phyloP scores from a whole-genome alignment of 2,797 vertebrate genomes.

The Dendrocincla tyrannina region DNA sequence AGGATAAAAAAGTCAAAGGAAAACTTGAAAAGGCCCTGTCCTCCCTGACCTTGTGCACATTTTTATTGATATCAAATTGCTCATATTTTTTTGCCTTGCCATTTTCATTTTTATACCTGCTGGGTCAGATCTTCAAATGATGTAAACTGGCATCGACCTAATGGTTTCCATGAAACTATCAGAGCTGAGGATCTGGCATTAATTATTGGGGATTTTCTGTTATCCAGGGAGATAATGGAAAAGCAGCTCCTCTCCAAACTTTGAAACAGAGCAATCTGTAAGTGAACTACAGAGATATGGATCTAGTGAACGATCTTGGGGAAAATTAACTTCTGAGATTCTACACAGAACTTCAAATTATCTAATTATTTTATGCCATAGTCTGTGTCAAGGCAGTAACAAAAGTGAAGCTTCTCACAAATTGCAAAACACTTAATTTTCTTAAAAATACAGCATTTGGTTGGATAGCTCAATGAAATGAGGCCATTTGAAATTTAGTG shows the following conservation, averaged over 20 bases:
- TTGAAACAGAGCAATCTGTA: background rate
- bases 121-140: constrained; percentile 38
- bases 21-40: constrained; percentile 41
- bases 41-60: constrained; percentile 27
- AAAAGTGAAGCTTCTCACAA: background rate
- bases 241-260: background rate
- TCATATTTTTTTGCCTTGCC: constrained; percentile 42
- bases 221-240: constrained; percentile 17
- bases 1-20: background rate
- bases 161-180: constrained; percentile 39
- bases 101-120: constrained; percentile 42
- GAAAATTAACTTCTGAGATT: constrained; percentile 16
- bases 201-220: constrained; percentile 41
- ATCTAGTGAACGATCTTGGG: background rate
- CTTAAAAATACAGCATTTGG: constrained; percentile 27
- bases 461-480: background rate
- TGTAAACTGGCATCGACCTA: constrained; percentile 18
- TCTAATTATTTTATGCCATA: background rate
- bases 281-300: background rate
- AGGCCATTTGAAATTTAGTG: background rate
- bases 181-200: constrained; percentile 4
- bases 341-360: constrained; percentile 9
- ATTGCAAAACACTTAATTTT: constrained; percentile 11
- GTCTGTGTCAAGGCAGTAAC: background rate
- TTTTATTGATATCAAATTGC: constrained; percentile 66